These are phyloP conservation scores for Tridacna crocea DNA, from an alignment of 2,888 invertebrate species.

Conservation along the genomic window DNA sequence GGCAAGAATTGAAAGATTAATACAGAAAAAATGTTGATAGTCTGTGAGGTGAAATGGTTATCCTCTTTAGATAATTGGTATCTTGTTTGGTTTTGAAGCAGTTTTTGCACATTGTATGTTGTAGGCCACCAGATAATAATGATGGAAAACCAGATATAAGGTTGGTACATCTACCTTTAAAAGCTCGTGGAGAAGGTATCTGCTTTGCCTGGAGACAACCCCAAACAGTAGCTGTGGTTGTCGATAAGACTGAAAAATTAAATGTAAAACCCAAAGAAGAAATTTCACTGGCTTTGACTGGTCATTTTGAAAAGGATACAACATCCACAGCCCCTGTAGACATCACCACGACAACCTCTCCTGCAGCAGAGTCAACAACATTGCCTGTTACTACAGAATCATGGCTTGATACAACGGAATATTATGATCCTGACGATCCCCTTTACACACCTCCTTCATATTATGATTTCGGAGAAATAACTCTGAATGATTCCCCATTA, in stretches of 20 bases:
- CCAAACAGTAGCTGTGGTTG: slow-evolving; percentile 20
- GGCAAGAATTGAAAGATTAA: too few species aligned
- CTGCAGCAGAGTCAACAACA: not conserved
- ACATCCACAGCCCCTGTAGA: not conserved
- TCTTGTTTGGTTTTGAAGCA: too few species aligned
- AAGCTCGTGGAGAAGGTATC: slow-evolving; percentile 73
- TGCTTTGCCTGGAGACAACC: slow-evolving; percentile 81
- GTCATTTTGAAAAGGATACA: not conserved
- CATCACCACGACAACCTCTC: not conserved
- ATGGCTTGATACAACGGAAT: not conserved
- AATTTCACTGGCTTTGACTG: not conserved
- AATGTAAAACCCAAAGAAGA: not conserved
- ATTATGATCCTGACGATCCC: slow-evolving; percentile 13
- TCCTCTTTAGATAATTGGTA: too few species aligned
- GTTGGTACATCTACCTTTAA: slow-evolving; percentile 80
- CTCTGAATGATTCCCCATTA: not conserved
- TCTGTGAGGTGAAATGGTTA: too few species aligned
- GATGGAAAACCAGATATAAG: slow-evolving; percentile 67
- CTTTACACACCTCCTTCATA: not conserved
- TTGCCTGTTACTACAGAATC: not conserved
- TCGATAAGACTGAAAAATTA: not conserved
- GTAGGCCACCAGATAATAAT: slow-evolving; percentile 57
- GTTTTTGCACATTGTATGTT: not conserved
- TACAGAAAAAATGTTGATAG: too few species aligned
- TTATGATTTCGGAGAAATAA: slow-evolving; percentile 4